Evolutionary conservation across 2,113 vertebrate species (phyloP), one percentile per base, ranked within the genome.

Genomic region (Fulmarus glacialis): DNA sequence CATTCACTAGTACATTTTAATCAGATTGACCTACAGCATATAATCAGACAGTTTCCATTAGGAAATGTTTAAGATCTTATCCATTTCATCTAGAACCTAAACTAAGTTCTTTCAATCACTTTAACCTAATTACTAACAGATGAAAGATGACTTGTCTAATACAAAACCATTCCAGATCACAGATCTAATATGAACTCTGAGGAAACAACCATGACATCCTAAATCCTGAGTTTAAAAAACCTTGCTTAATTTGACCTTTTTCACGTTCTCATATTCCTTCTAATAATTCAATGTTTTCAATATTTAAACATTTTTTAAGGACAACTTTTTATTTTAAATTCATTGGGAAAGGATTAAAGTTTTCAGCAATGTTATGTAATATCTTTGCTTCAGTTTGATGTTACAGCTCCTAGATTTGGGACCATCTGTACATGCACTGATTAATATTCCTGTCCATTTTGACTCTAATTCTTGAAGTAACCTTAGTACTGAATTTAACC

Each of bases 11-110:
- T 66, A n/a, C 45, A 9, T 52, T 93, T 93, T 82, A 81, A 92
- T 88, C 60, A 79, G 55, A 93, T 90, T 93, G 90, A 93, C 47
- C 50, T 84, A 50, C 42, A 93, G 34, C 29, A 73, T n/a, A 63
- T 70, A 73, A 90, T 89, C 64, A 91, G 52, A 83, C 15, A 24
- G 22, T 53, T 95, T 92, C 50, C 47, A 79, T 91, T 81, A 91
- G 43, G 68, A 95, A 85, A 91, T 62, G 60, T 47, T 67, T 71
- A 95, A 92, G 38, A 71, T 56, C 53, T 68, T 95, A 83, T 95
- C 92, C 23, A 67, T 94, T 91, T 95, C 8, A 68, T 89, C 67
- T 79, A 95, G 47, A 87, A 67, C 29, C 60, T 84, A 77, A 77
- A 85, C 30, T 64, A 85, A 92, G 30, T 73, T 90, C 59, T 71